Percentiles rank a stretch among this genome's conserved stretches.
Conservation (phyloP, 1,140 invertebrate species). For the Eubasilissa regina region DNA sequence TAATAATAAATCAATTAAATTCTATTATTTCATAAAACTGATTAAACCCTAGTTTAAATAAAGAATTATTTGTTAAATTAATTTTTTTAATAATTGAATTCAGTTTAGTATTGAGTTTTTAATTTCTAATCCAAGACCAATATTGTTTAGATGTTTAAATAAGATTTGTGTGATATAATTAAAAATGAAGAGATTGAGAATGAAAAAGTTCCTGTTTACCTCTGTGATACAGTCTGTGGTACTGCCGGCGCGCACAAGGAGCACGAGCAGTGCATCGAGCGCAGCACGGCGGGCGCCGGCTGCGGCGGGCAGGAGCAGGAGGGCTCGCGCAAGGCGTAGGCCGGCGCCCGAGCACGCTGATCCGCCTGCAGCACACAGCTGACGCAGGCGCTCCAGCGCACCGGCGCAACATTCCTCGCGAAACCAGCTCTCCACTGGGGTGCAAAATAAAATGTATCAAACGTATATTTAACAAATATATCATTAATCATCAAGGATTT, state of each 20-base stretch:
- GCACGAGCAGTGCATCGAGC: slow-evolving; percentile 50
- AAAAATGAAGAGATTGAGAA: no score
- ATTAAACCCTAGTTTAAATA: no score
- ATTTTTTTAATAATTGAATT: no score
- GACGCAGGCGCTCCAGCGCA: slow-evolving; percentile 66
- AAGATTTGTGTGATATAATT: no score
- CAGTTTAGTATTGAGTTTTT: no score
- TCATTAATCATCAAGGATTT: no score
- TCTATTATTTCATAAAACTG: no score
- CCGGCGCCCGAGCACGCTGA: slow-evolving; percentile 65
- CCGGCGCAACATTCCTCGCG: slow-evolving; percentile 66
- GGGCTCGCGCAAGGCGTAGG: slow-evolving; percentile 62
- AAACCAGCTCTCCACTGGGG: slow-evolving; percentile 68
- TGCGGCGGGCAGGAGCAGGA: slow-evolving; percentile 61
- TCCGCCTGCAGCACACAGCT: slow-evolving; percentile 63
- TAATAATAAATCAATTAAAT: no score
- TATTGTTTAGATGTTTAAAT: no score
- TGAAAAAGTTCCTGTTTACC: no score
- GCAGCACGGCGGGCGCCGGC: slow-evolving; percentile 44
- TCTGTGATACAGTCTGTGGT: slow-evolving; percentile 49
- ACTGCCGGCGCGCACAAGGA: slow-evolving; percentile 30
- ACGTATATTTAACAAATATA: neutral
- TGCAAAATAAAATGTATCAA: neutral
- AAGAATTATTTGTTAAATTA: no score
- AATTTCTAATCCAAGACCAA: no score